Conservation (phyloP, 2,888 invertebrate genomes). For the Ashinkailepas kermadecensis region DNA sequence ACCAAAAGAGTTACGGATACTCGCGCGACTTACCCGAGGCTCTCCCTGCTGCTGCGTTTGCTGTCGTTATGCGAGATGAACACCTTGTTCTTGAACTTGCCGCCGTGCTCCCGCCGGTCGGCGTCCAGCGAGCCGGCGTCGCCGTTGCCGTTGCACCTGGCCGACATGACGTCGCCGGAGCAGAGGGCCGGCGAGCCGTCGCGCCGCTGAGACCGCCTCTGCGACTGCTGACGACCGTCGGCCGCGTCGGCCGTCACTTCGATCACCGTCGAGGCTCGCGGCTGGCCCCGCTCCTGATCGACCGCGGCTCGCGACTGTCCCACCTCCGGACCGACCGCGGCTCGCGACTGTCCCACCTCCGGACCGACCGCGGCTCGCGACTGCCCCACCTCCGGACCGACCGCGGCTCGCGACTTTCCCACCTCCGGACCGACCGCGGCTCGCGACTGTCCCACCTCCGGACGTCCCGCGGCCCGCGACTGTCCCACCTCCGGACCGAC, state of each 20-base stretch:
- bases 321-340: too few species aligned
- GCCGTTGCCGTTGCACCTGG: background rate
- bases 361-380: too few species aligned
- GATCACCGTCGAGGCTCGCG: background rate
- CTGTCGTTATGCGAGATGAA: slow-evolving; percentile 3
- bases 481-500: too few species aligned
- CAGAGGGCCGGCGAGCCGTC: background rate
- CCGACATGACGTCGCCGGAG: background rate
- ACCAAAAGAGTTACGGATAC: too few species aligned
- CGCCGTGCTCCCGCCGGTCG: background rate
- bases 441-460: background rate
- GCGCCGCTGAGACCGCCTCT: background rate
- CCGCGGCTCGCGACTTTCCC: too few species aligned
- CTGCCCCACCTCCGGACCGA: too few species aligned
- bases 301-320: too few species aligned
- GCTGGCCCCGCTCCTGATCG: too few species aligned
- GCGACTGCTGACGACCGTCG: background rate
- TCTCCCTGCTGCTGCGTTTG: slow-evolving; percentile 19
- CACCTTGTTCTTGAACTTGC: background rate
- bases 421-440: background rate
- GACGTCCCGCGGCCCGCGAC: too few species aligned
- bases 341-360: too few species aligned
- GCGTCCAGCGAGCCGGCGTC: background rate
- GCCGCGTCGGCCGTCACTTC: background rate
- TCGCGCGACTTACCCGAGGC: background rate